Conservation (phyloP, 2,888 invertebrate species). For the Morpho deidamia region DNA sequence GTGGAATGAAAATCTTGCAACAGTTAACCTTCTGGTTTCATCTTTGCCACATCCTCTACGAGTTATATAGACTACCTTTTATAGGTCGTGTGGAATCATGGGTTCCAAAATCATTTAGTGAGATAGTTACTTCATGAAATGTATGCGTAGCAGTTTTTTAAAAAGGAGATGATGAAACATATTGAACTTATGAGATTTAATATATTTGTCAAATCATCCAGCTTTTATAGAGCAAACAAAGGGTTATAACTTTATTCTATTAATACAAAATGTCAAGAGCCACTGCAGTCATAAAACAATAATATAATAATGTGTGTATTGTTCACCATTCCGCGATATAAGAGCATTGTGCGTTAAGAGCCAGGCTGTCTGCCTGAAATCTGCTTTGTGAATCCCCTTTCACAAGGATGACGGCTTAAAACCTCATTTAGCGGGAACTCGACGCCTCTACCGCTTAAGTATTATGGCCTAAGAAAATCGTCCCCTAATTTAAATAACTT, state of each 20-base stretch:
- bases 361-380: conserved; percentile 53
- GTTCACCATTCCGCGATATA: conserved; percentile 43
- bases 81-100: no score
- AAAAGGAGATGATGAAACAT: not conserved
- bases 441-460: conserved; percentile 62
- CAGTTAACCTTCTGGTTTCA: no score
- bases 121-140: no score
- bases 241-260: conserved; percentile 35
- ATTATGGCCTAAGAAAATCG: conserved; percentile 66
- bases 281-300: conserved; percentile 56
- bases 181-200: not conserved
- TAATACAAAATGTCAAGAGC: conserved; percentile 61
- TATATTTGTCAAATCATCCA: conserved; percentile 5
- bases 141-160: no score
- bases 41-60: no score
- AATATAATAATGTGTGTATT: conserved; percentile 58
- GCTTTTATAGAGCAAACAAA: conserved; percentile 18
- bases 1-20: no score
- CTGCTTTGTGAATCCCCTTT: conserved; percentile 65
- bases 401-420: conserved; percentile 59
- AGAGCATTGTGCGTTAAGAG: conserved; percentile 51
- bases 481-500: conserved; percentile 74
- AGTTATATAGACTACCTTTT: no score
- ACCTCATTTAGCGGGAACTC: conserved; percentile 66
- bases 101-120: no score